phyloP scores from a whole-genome alignment of 1,140 invertebrate genomes.

The Cecropterus lyciades region DNA sequence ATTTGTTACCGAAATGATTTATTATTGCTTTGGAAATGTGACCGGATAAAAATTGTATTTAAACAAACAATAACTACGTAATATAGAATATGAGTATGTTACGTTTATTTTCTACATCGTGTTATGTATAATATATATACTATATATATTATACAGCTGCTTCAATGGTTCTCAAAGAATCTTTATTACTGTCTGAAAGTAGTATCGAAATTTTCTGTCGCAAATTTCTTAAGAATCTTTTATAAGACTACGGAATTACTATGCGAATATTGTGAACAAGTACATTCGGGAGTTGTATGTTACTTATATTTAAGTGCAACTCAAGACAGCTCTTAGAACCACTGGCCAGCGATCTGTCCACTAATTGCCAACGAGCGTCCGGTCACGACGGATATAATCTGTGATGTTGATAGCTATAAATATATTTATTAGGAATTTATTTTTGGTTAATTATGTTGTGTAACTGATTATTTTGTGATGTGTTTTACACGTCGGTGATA shows the following conservation, averaged over 20 bases:
- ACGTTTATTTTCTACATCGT: conserved; percentile 16
- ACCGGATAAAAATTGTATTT: conserved; percentile 33
- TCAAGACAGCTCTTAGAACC: background rate
- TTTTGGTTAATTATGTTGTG: conserved; percentile 52
- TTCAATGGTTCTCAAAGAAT: background rate
- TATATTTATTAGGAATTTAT: conserved; percentile 61
- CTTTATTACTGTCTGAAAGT: background rate
- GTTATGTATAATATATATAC: no score
- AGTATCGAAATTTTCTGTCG: no score
- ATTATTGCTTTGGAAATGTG: conserved; percentile 10
- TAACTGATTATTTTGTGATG: conserved; percentile 43
- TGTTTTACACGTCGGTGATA: conserved; percentile 70
- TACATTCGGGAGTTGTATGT: no score
- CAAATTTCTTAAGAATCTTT: no score
- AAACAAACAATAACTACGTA: background rate
- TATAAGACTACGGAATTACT: no score
- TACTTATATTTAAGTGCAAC: no score
- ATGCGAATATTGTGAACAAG: no score
- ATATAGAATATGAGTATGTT: background rate
- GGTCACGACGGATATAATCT: conserved; percentile 62
- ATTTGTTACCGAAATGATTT: conserved; percentile 51
- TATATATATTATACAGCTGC: no score
- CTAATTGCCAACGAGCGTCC: conserved; percentile 37
- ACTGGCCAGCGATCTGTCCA: background rate
- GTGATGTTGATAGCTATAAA: conserved; percentile 70